Base-by-base conservation (phyloP, 2,888 invertebrate genomes). In the Pharmacophagus antenor region DNA sequence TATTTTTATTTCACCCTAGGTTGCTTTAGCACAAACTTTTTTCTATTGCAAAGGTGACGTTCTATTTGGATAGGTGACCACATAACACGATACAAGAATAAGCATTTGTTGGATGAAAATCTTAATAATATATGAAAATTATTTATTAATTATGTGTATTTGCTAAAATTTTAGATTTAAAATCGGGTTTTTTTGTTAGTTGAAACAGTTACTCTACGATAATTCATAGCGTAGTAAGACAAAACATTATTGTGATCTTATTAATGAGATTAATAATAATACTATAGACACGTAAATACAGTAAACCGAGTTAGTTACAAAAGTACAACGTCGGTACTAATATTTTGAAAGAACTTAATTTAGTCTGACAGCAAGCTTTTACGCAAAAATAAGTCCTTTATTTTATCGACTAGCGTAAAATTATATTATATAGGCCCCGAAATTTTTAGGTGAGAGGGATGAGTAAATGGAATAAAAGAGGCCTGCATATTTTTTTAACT, bases 361-460 rank as follows among this genome's bases (percentile, higher is more conserved):
- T 22, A 27, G 47, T 55, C 31, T 55, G 55, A 55, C 55, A 55
- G 55, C 47, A 48, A 22, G 47, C 55, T 55, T 55, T 55, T 55
- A 55, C 47, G 37, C 21, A 37, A 47, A 47, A 47, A 55, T 55
- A 55, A 55, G 55, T 48, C 55, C 22, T 31, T 55, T 55, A 47
- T 55, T 55, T 47, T 47, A 55, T 46, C 44, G 46, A 31, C n/a
- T 46, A 31, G 46, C 46, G 46, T 31, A 46, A 54, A 54, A 54
- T 54, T 54, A 44, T 54, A 46, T 54, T 55, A 55, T 47, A 47
- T 22, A 55, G 47, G 47, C 18, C 22, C 7, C 55, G 37, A 55
- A 47, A 31, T 55, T 55, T 47, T 52, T 46, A 31, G 46, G 22
- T 17, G 31, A 47, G 22, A 10, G 17, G n/a, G 18, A 55, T 48